phyloP scores from a whole-genome alignment of 2,797 vertebrate species.

The Myotis vivesi region DNA sequence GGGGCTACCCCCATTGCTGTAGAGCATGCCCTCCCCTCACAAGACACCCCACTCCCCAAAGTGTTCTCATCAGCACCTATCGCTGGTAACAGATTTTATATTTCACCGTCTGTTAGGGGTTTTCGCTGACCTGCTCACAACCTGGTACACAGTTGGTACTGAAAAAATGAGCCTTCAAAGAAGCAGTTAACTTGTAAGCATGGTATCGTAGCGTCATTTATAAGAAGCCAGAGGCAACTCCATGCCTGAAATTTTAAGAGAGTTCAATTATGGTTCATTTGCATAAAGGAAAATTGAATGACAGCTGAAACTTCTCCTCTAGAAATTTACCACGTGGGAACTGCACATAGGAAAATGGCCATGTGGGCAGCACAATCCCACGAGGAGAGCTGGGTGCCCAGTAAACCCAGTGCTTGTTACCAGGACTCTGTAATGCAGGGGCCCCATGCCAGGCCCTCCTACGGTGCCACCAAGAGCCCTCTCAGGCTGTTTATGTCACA shows the following conservation, averaged over 20 bases:
- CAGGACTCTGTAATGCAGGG: not conserved
- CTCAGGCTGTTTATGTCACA: not conserved
- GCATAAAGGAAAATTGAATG: not conserved
- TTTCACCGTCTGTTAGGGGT: not conserved
- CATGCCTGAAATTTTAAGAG: not conserved
- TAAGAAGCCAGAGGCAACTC: not conserved
- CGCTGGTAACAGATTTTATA: not conserved
- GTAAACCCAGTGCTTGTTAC: not conserved
- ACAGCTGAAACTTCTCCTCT: not conserved
- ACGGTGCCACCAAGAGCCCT: not conserved
- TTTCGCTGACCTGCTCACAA: not conserved
- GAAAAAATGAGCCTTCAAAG: not conserved
- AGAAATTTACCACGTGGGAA: not conserved
- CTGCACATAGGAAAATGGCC: not conserved
- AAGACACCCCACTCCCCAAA: not conserved
- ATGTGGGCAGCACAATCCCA: not conserved
- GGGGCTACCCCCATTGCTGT: not conserved
- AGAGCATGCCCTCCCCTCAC: not conserved
- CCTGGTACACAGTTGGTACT: not conserved
- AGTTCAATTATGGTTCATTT: not conserved
- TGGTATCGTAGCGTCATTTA: too few relatives aligned
- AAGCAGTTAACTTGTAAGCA: not conserved
- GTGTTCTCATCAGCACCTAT: not conserved
- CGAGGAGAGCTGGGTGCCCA: not conserved
- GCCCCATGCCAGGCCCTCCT: not conserved